phyloP scores from a whole-genome alignment of 2,113 vertebrate genomes.

The Turnix velox region DNA sequence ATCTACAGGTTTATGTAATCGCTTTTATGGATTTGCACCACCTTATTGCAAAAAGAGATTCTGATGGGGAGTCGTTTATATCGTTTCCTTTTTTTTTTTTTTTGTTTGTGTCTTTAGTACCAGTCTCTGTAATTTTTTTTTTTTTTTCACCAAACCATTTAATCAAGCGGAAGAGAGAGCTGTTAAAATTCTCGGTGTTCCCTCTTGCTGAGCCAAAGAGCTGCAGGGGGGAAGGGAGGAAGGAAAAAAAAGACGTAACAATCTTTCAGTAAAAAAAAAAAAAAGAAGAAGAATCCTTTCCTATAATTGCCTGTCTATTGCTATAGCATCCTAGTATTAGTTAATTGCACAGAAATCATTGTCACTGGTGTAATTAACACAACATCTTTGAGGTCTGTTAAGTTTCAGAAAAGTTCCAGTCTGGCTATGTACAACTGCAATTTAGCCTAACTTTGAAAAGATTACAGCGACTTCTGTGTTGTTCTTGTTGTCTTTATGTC shows the following conservation, averaged over 20 bases:
- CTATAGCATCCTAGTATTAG: neutral
- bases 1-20: slow-evolving; percentile 82
- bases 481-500: slow-evolving; percentile 15
- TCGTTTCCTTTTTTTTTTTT: slow-evolving; percentile 48
- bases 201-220: slow-evolving; percentile 91
- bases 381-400: neutral
- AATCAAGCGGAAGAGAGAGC: slow-evolving; percentile 93
- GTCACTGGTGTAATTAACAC: neutral
- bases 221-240: slow-evolving; percentile 70
- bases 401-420: slow-evolving; percentile 20
- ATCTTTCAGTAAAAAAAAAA: slow-evolving; percentile 9
- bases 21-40: slow-evolving; percentile 79
- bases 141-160: slow-evolving; percentile 57
- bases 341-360: neutral
- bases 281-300: neutral
- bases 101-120: slow-evolving; percentile 56
- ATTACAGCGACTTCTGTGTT: neutral
- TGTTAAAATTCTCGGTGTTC: slow-evolving; percentile 91
- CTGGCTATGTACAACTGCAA: neutral
- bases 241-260: neutral
- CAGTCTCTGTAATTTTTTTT: slow-evolving; percentile 67
- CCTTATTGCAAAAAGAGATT: slow-evolving; percentile 78
- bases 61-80: slow-evolving; percentile 65
- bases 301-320: neutral
- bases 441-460: slow-evolving; percentile 12